These are phyloP conservation scores for Ceriagrion tenellum DNA, from an alignment of 2,888 invertebrate species.

Conservation along the genomic window DNA sequence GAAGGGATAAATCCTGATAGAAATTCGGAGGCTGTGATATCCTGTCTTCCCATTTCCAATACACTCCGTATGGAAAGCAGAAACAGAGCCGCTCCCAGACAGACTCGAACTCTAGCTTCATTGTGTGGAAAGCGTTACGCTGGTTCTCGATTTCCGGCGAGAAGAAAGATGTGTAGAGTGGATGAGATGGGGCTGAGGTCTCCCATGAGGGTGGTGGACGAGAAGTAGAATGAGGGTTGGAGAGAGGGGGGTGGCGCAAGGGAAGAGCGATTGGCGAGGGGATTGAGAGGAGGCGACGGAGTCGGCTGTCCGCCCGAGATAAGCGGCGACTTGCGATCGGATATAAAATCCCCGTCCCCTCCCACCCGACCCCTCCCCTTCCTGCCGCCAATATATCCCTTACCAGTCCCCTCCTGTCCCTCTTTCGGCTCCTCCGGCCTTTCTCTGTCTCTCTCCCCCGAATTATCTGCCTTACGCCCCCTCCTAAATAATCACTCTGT, in stretches of 20 bases:
- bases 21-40: too few relatives aligned
- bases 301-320: constrained; percentile 57
- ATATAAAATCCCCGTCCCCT: constrained; percentile 49
- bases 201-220: background rate
- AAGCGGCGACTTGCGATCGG: constrained; percentile 65
- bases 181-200: background rate
- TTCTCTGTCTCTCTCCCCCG: constrained; percentile 15
- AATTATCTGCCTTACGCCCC: constrained; percentile 18
- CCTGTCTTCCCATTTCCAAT: too few relatives aligned
- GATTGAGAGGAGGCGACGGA: constrained; percentile 37
- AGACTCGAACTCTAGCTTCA: background rate
- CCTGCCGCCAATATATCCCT: background rate
- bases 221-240: background rate
- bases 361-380: background rate
- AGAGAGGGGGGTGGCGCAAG: background rate
- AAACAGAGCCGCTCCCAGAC: background rate
- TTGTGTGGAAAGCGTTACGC: background rate
- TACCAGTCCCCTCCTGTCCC: background rate
- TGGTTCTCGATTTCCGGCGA: background rate
- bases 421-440: background rate
- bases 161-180: background rate
- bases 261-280: constrained; percentile 17
- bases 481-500: constrained; percentile 41
- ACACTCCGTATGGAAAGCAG: background rate
- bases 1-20: too few relatives aligned